Base-by-base conservation (phyloP, 2,113 vertebrate species). In the Sturnira hondurensis region DNA sequence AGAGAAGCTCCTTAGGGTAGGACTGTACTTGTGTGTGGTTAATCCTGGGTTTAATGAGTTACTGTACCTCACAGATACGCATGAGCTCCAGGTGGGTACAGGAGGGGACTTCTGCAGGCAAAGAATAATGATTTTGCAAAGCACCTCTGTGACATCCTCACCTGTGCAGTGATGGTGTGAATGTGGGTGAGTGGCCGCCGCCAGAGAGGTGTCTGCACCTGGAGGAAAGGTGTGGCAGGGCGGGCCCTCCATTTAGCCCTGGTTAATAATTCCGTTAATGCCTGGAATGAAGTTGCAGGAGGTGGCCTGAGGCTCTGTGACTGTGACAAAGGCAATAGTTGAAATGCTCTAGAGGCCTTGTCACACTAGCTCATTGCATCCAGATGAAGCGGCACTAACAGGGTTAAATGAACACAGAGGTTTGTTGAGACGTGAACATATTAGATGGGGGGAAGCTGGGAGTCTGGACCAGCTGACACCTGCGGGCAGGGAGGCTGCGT, bases 11-110 rank as follows among this genome's bases (percentile, higher is more conserved):
- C 17, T 3, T 3, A 19, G 87, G 45, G 8, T 26, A 33, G 61
- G n/a, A 41, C 61, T 20, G 13, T 7, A 4, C 54, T 26, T 14
- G 4, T 50, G 47, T 19, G 15, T 5, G 50, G 58, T 50, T 71
- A 24, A 45, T 17, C 68, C 17, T 10, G 61, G n/a, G 26, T 41
- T 41, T 15, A 65, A 65, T 14, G 2, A 50, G 58, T 12, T 31
- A 11, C 16, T 1, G 4, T 26, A 41, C n/a, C 24, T 38, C 16
- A 52, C 31, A 38, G 16, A 15, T 8, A 63, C 1, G 58, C 24
- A 12, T 0, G 15, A 5, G 56, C 54, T 50, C 41, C 22, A 5
- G 54, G 56, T 4, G 15, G 11, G 2, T 5, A 1, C 28, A 61
- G 33, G 43, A 28, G n/a, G 24, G 58, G 33, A 38, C 56, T 31